These are phyloP conservation scores for Psephotus haematonotus DNA, from an alignment of 2,113 vertebrate genomes.

Conservation along the genomic window DNA sequence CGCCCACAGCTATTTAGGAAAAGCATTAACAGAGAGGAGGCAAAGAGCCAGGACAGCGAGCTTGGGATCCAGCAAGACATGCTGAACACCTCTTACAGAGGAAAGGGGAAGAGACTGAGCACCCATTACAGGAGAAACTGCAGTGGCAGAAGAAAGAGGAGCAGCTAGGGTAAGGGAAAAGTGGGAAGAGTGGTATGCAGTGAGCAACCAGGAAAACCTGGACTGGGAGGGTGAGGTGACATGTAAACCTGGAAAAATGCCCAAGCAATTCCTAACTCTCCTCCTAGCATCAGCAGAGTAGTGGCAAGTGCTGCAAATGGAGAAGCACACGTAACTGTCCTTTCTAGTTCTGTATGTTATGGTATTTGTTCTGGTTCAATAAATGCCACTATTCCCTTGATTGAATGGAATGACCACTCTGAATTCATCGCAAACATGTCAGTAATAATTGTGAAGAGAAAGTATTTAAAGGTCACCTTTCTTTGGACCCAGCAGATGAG, in stretches of 20 bases:
- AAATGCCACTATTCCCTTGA: not conserved
- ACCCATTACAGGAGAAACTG: not conserved
- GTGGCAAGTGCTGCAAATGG: not conserved
- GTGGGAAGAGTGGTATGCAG: not conserved
- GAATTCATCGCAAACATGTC: not conserved
- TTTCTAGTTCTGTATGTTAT: not conserved
- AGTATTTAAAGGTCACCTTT: slow-evolving; percentile 78
- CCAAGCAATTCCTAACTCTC: not conserved
- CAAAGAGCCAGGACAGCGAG: not conserved
- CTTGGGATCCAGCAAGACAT: not conserved
- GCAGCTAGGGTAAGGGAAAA: not conserved
- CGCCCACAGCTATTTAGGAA: not conserved
- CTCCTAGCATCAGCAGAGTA: not conserved
- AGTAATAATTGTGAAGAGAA: not conserved
- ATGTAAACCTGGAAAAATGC: not conserved
- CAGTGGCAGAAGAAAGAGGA: not conserved
- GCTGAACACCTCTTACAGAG: not conserved
- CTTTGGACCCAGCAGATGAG: slow-evolving; percentile 93
- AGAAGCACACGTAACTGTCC: not conserved
- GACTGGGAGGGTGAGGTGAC: not conserved
- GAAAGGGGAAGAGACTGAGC: not conserved
- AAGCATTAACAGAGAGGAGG: not conserved
- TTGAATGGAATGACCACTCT: not conserved
- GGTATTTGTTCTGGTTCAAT: not conserved
- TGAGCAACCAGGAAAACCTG: not conserved